phyloP scores from a whole-genome alignment of 2,113 vertebrate genomes.

The Copsychus sechellarum region DNA sequence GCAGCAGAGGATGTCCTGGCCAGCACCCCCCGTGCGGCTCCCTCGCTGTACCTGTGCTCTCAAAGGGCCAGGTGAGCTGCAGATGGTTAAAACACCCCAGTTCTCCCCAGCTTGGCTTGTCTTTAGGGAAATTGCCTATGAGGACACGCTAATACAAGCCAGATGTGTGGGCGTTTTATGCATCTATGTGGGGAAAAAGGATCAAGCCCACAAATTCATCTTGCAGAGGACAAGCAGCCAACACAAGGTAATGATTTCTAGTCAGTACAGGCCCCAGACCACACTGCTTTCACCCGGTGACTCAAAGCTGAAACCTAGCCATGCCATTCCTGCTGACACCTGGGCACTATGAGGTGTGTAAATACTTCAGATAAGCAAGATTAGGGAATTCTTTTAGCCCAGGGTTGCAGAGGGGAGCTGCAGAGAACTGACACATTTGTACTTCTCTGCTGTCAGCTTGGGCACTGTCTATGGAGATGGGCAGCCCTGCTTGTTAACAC shows the following conservation, averaged over 20 bases:
- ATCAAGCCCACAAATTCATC: slow-evolving; percentile 7
- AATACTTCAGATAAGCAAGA: slow-evolving; percentile 11
- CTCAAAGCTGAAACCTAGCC: background rate
- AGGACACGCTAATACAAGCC: slow-evolving; percentile 31
- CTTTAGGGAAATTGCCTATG: background rate
- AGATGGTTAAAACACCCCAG: background rate
- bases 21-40: background rate
- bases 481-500: background rate
- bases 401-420: background rate
- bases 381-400: background rate
- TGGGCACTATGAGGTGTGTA: background rate
- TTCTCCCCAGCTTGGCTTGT: background rate
- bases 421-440: background rate
- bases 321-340: background rate
- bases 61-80: background rate
- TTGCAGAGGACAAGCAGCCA: background rate
- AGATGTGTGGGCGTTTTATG: background rate
- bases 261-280: slow-evolving; percentile 36
- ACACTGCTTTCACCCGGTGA: background rate
- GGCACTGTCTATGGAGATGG: background rate
- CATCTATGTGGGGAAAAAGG: background rate
- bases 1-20: background rate
- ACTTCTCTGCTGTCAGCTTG: fast-evolving
- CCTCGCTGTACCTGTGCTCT: fast-evolving
- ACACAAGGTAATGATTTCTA: background rate